Evolutionary conservation across 2,888 invertebrate genomes (phyloP), one percentile per base, ranked within the genome.

Genomic region (Machimus atricapillus): DNA sequence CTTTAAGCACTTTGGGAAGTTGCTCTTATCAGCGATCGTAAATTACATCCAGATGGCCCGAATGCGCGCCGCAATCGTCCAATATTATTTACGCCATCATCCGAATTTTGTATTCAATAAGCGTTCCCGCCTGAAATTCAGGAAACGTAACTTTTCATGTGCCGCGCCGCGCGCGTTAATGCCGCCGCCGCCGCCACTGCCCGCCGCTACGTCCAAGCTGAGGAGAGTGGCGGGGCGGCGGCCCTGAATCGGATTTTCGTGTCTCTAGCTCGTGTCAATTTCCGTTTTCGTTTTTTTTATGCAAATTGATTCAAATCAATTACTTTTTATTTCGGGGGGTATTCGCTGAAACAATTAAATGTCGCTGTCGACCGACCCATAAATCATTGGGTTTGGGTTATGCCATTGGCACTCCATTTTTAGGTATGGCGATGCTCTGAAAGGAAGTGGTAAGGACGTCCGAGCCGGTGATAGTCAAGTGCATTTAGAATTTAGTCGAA

Each of bases 181-280:
- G 52, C 14, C 46, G 52, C 52, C 27, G 34, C 31, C 37, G 14
- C 40, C 40, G 46, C 14, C 14, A 19, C 43, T 52, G n/a, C 40
- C 12, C 12, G 40, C 40, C 2, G 40, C 0, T 34, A 12, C 37
- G 66, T 66, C 27, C 27, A 27, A 23, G 66, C 8, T 66, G 9
- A 9, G 66, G 66, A 19, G 16, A 12, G 7, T 27, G 12, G 66
- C 9, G 27, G 66, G 27, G 66, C 19, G 23, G 27, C 9, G 23
- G 66, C 1, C 8, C 66, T 9, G 19, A 7, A 8, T 27, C 8
- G 66, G 19, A 19, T 27, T 19, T 66, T 27, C 66, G 19, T 66
- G 66, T 78, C 52, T 79, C 79, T 79, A 79, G 79, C 52, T 79
- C 79, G 79, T 79, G 79, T 79, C 79, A 79, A 79, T 79, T 79